A percentile compares a stretch with the other conserved stretches of the same genome.
phyloP scores from a whole-genome alignment of 2,113 vertebrate species.

The Paradoxurus hermaphroditus region DNA sequence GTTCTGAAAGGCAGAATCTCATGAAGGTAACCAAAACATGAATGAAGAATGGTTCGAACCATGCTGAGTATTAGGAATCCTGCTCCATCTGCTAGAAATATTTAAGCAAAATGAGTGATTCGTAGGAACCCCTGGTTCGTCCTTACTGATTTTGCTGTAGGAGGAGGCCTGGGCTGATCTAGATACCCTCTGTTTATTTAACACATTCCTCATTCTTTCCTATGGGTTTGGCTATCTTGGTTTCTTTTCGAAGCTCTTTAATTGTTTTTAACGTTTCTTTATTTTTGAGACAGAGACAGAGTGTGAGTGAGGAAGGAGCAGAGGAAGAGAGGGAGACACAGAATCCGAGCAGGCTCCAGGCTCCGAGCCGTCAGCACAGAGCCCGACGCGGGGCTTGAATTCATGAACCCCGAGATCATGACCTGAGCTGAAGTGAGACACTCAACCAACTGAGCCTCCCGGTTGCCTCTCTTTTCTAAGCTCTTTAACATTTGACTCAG shows the following conservation, averaged over 20 bases:
- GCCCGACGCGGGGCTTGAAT: no score
- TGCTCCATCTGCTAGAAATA: background rate
- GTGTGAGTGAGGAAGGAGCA: no score
- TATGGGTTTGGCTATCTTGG: background rate
- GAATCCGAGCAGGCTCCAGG: no score
- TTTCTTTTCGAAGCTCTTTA: background rate
- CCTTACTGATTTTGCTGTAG: accelerated
- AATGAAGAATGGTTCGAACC: background rate
- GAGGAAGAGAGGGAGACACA: no score
- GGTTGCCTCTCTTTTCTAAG: background rate
- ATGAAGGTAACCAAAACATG: background rate
- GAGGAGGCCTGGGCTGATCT: no score
- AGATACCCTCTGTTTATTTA: background rate
- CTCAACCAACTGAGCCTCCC: no score
- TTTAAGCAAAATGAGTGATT: background rate
- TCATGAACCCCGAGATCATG: no score
- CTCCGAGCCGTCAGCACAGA: no score
- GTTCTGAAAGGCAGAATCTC: background rate
- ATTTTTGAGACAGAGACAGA: no score
- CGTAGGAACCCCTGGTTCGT: background rate
- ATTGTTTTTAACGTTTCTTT: no score
- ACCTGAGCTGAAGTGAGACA: no score
- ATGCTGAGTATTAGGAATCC: background rate
- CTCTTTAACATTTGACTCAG: background rate
- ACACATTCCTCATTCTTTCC: background rate